Percentiles rank a stretch among this genome's conserved stretches.
These are phyloP conservation scores for Drosophila mimica DNA, from an alignment of 2,888 invertebrate species.

Conservation along the genomic window DNA sequence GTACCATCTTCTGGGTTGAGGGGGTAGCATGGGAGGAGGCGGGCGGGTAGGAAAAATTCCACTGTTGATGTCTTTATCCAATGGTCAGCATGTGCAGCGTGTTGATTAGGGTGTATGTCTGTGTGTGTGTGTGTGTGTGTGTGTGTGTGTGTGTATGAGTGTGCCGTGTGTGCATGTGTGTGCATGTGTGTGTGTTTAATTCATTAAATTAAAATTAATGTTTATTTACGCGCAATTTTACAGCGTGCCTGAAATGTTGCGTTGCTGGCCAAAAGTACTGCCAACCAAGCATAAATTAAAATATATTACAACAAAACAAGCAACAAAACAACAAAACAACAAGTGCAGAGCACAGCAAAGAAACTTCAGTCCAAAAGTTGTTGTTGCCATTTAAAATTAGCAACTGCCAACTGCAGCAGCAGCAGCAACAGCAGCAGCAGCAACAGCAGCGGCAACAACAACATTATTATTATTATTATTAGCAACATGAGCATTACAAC, in stretches of 20 bases:
- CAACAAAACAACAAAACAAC: slow-evolving; percentile 29
- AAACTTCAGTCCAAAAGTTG: slow-evolving; percentile 49
- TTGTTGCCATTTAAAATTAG: slow-evolving; percentile 75
- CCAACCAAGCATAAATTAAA: slow-evolving; percentile 79
- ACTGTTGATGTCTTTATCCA: slow-evolving; percentile 53
- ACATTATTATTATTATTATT: slow-evolving; percentile 55
- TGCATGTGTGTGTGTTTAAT: slow-evolving; percentile 60
- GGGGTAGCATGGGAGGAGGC: background rate
- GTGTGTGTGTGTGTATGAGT: background rate
- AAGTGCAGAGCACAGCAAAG: slow-evolving; percentile 25
- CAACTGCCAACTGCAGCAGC: slow-evolving; percentile 41
- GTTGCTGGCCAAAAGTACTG: slow-evolving; percentile 74
- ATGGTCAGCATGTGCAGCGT: slow-evolving; percentile 17
- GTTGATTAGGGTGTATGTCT: slow-evolving; percentile 14
- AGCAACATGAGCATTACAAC: slow-evolving; percentile 47
- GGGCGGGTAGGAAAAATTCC: slow-evolving; percentile 26
- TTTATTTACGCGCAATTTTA: slow-evolving; percentile 77
- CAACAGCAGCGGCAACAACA: slow-evolving; percentile 9
- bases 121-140: too few species aligned
- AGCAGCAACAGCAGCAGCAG: slow-evolving; percentile 21
- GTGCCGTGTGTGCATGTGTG: slow-evolving; percentile 17
- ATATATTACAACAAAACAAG: slow-evolving; percentile 59
- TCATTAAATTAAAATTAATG: slow-evolving; percentile 80
- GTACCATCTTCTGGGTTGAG: background rate
- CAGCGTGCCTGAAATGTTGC: slow-evolving; percentile 65